phyloP scores from a whole-genome alignment of 2,888 invertebrate genomes.

The Rotaria socialis region DNA sequence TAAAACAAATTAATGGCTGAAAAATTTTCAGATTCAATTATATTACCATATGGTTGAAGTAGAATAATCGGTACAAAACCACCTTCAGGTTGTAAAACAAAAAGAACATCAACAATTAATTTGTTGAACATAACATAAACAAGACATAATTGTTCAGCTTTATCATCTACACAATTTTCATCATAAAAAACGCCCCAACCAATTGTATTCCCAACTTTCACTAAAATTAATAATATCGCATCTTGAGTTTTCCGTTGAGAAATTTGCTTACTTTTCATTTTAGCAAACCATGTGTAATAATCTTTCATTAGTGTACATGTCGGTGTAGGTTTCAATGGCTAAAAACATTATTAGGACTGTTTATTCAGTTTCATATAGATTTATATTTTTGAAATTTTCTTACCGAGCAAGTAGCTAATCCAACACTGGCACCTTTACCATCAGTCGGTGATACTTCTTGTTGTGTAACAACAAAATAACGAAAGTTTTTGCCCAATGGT shows the following conservation, averaged over 20 bases:
- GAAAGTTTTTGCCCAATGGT: conserved; percentile 38
- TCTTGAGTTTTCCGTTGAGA: neutral
- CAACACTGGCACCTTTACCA: conserved; percentile 44
- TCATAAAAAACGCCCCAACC: conserved; percentile 56
- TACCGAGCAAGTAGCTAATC: conserved; percentile 41
- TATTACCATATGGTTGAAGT: conserved; percentile 51
- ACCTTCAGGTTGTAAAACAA: conserved; percentile 56
- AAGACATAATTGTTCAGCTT: conserved; percentile 53
- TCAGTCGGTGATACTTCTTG: conserved; percentile 39
- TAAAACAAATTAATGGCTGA: neutral
- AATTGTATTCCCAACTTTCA: conserved; percentile 51
- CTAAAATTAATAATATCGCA: conserved; percentile 41
- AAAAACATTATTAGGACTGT: conserved; percentile 39
- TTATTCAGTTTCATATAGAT: too few species aligned
- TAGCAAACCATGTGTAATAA: conserved; percentile 53
- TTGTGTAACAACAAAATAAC: conserved; percentile 44
- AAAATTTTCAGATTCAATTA: neutral
- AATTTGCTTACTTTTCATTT: conserved; percentile 50
- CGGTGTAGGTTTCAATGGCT: conserved; percentile 53
- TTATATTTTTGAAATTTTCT: neutral
- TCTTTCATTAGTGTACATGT: conserved; percentile 52
- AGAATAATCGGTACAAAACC: conserved; percentile 52
- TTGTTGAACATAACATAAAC: conserved; percentile 54
- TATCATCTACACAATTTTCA: conserved; percentile 50
- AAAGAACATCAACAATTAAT: conserved; percentile 51